Evolutionary conservation across 2,113 vertebrate species (phyloP), one percentile per base, ranked within the genome.

Genomic region (Oostethus manadensis): DNA sequence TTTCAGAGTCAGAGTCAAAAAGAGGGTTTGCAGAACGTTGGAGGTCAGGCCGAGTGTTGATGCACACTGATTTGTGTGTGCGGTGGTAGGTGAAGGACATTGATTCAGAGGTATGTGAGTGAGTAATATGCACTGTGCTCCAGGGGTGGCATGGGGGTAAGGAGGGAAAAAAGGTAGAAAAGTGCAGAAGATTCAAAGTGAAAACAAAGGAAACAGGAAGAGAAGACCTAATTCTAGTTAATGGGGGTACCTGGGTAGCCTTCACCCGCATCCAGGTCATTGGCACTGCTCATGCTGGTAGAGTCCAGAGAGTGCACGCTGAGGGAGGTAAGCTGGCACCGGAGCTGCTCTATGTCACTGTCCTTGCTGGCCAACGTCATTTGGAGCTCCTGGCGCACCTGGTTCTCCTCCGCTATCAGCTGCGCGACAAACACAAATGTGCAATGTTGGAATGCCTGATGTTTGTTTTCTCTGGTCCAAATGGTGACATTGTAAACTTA

Each of bases 311-410:
- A 90, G 53, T 94, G 93, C 3, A 96, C 82, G 35, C 96, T 96
- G 45, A 98, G 83, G 14, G 93, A 88, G 51, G 92, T 93, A 8
- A 99, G 76, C 81, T 97, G 96, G 8, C 90, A 94, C 6, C 97
- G 93, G 1, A 99, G 93, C 80, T 96, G 95, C 82, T 99, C 97
- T 17, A 99, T 95, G 83, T 99, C 97, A 20, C 96, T 98, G 80
- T 99, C 97, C 74, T 97, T 98, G 62, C 95, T 98, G 88, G 97
- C 94, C 76, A 99, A 74, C 14, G 92, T 89, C 97, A 99, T 97
- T 84, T 99, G 95, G 29, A 99, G 90, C 75, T 99, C 95, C 77
- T 95, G 86, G 10, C 95, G 91, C 51, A 91, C 87, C 84, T 94
- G 93, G 82, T 89, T 93, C 85, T 99, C 97, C 13, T 99, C 97